A percentile compares a stretch with the other conserved stretches of the same genome.
Conservation (phyloP, 2,888 invertebrate genomes). For the Diadromus collaris region DNA sequence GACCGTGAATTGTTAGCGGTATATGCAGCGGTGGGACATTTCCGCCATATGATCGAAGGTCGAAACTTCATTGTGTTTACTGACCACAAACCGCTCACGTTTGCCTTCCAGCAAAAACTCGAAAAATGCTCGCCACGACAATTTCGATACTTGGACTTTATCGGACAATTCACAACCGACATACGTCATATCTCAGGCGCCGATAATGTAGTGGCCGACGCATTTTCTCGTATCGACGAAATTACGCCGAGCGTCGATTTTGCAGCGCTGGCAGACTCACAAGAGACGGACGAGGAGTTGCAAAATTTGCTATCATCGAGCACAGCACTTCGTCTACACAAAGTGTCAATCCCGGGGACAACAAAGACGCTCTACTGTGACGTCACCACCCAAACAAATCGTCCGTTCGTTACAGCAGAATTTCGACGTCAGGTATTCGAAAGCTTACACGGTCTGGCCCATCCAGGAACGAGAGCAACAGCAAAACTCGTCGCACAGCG, state of each 20-base stretch:
- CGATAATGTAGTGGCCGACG: constrained; percentile 46
- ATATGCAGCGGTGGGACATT: constrained; percentile 22
- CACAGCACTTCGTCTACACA: neutral
- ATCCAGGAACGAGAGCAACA: constrained; percentile 55
- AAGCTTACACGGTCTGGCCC: constrained; percentile 54
- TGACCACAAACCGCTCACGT: constrained; percentile 46
- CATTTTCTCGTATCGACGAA: constrained; percentile 21
- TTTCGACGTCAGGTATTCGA: constrained; percentile 60
- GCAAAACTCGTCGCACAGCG: constrained; percentile 52
- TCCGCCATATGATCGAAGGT: constrained; percentile 40
- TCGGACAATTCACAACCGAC: constrained; percentile 47
- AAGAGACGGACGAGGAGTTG: constrained; percentile 19
- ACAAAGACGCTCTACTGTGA: constrained; percentile 58
- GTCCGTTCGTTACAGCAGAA: constrained; percentile 60
- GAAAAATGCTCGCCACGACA: constrained; percentile 45
- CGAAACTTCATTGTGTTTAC: constrained; percentile 30
- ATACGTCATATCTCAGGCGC: constrained; percentile 38
- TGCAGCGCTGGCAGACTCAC: neutral
- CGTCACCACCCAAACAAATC: constrained; percentile 35
- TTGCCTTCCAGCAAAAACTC: constrained; percentile 15
- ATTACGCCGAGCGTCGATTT: neutral
- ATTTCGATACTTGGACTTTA: constrained; percentile 28
- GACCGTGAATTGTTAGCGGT: constrained; percentile 30
- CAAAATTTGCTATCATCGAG: neutral
- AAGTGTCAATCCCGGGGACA: neutral